A percentile compares a stretch with the other conserved stretches of the same genome.
Evolutionary conservation across 2,888 invertebrate species (phyloP).

Genomic region (Acleris literana): DNA sequence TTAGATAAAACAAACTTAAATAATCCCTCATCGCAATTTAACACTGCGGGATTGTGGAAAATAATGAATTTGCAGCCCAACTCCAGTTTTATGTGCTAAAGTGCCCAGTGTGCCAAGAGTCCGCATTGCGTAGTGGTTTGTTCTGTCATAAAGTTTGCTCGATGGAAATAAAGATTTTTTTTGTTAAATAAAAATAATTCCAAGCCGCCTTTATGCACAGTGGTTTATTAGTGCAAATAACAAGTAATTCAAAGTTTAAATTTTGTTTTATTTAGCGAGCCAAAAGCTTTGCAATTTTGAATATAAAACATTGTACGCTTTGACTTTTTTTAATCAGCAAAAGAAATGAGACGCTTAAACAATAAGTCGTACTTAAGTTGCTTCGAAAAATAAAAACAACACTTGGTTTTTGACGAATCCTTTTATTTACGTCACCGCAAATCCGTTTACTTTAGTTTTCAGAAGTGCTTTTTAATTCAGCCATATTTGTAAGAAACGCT

Average conservation of each 20-base stretch:
- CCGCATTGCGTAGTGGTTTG: slow-evolving; percentile 32
- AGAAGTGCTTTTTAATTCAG: not conserved
- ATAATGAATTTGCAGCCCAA: slow-evolving; percentile 18
- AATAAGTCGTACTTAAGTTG: no score
- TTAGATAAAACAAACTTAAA: not conserved
- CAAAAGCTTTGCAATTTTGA: no score
- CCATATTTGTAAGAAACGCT: not conserved
- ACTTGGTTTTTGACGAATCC: no score
- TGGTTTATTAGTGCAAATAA: slow-evolving; percentile 1
- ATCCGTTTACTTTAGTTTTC: slow-evolving; percentile 10
- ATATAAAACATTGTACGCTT: no score
- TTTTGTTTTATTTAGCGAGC: no score
- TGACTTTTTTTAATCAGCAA: no score
- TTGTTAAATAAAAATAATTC: slow-evolving; percentile 26
- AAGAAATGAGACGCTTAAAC: no score
- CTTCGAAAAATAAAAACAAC: no score
- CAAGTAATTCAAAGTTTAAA: no score
- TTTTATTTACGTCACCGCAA: not conserved
- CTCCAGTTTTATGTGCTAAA: slow-evolving; percentile 14
- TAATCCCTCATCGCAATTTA: slow-evolving; percentile 11
- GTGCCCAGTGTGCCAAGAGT: slow-evolving; percentile 31
- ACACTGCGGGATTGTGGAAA: slow-evolving; percentile 8
- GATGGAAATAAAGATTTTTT: slow-evolving; percentile 19
- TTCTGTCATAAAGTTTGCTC: slow-evolving; percentile 19
- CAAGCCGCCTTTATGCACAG: slow-evolving; percentile 13